A percentile compares a stretch with the other conserved stretches of the same genome.
phyloP scores from a whole-genome alignment of 2,113 vertebrate genomes.

The Ageneiosus marmoratus region DNA sequence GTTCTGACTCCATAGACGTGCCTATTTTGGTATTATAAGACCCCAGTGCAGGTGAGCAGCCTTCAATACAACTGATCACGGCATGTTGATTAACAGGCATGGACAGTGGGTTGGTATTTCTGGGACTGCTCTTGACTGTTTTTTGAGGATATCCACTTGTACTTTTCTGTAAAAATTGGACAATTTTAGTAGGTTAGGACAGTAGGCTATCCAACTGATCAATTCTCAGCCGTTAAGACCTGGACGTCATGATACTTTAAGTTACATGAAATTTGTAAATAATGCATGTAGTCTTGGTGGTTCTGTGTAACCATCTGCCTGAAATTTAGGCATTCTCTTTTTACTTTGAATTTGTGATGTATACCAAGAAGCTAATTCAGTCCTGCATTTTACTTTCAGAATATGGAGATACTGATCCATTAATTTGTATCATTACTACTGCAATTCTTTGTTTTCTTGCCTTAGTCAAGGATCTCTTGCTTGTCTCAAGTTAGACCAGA shows the following conservation, averaged over 20 bases:
- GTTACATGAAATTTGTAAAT: no score
- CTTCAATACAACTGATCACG: no score
- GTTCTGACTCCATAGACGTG: no score
- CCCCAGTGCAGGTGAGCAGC: no score
- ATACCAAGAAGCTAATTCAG: not conserved
- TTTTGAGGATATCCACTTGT: not conserved
- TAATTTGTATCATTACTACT: not conserved
- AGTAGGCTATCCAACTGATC: no score
- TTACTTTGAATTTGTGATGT: not conserved
- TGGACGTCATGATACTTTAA: not conserved
- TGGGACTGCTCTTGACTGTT: no score
- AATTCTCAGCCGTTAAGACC: not conserved
- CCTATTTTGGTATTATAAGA: no score
- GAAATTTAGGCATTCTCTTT: not conserved
- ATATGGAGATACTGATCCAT: no score
- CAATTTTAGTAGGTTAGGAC: not conserved
- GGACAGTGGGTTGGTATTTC: no score
- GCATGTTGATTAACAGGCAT: no score
- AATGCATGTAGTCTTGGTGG: no score
- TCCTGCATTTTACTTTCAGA: not conserved
- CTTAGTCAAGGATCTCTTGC: not conserved
- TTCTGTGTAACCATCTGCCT: no score
- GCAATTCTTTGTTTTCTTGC: not conserved
- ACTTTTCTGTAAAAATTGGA: not conserved
- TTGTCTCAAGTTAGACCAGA: not conserved